A percentile compares a stretch with the other conserved stretches of the same genome.
Evolutionary conservation across 2,888 invertebrate species (phyloP).

Genomic region (Sesia apiformis): DNA sequence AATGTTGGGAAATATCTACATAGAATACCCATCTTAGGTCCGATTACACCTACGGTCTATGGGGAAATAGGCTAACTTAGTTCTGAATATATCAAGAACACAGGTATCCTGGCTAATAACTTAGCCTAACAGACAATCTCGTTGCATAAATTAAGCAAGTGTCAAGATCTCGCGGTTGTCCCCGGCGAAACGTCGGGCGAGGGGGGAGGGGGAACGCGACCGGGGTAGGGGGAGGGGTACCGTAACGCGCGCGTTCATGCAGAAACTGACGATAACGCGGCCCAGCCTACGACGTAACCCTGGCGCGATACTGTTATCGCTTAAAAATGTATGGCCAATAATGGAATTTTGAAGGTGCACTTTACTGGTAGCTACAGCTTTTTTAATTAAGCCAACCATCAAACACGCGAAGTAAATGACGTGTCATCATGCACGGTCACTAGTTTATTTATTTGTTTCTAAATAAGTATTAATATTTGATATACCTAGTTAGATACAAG

Average conservation of each 20-base stretch:
- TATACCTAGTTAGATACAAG: no score
- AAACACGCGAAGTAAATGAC: no score
- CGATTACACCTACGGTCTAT: no score
- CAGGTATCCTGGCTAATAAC: no score
- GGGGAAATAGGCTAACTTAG: no score
- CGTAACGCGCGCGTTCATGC: slow-evolving; percentile 71
- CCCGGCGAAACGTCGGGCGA: slow-evolving; percentile 21
- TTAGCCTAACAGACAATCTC: not conserved
- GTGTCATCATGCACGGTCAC: no score
- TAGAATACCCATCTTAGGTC: no score
- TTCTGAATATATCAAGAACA: no score
- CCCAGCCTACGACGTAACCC: slow-evolving; percentile 71
- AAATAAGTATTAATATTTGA: no score
- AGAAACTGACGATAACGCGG: slow-evolving; percentile 71
- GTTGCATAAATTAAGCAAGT: slow-evolving; percentile 63
- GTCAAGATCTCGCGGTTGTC: slow-evolving; percentile 60
- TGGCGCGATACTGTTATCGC: slow-evolving; percentile 51
- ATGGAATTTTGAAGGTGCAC: slow-evolving; percentile 22
- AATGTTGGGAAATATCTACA: no score
- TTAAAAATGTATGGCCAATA: slow-evolving; percentile 70
- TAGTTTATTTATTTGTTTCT: no score
- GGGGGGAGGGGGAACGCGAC: slow-evolving; percentile 9
- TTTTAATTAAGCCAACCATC: no score
- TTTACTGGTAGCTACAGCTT: not conserved
- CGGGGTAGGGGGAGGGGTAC: slow-evolving; percentile 23